Conservation (phyloP, 2,113 vertebrate species). For the Tragelaphus imberbis region DNA sequence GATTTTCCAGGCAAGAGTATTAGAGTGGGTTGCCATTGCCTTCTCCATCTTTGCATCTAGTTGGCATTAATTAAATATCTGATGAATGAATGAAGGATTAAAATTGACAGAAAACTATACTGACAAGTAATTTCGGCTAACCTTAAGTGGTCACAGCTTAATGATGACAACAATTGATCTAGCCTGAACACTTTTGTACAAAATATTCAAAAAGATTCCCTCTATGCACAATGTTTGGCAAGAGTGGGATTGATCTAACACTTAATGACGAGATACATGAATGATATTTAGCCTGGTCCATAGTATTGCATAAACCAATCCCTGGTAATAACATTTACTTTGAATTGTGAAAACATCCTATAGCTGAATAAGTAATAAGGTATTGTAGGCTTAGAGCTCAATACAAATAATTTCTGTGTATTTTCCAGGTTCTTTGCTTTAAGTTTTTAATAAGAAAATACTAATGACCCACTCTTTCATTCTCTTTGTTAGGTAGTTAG, state of each 20-base stretch:
- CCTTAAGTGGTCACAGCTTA: background rate
- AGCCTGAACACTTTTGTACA: background rate
- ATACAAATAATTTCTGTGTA: background rate
- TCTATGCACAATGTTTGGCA: background rate
- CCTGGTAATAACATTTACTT: background rate
- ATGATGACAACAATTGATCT: background rate
- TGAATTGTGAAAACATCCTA: background rate
- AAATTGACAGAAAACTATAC: background rate
- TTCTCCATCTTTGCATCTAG: background rate
- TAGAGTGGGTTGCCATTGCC: too few species aligned
- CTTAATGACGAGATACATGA: background rate
- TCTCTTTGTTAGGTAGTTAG: background rate
- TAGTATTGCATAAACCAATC: background rate
- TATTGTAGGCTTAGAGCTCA: background rate
- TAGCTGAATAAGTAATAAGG: background rate
- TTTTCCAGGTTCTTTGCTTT: background rate
- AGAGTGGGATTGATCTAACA: background rate
- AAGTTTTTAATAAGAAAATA: background rate
- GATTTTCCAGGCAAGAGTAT: too few species aligned
- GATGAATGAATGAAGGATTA: background rate
- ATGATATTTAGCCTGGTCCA: background rate
- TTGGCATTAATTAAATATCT: background rate
- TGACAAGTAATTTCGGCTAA: background rate
- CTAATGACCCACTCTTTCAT: background rate
- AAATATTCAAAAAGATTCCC: background rate